Percentiles rank a stretch among this genome's conserved stretches.
Evolutionary conservation across 2,888 invertebrate genomes (phyloP).

Genomic region (Slavum lentiscoides): DNA sequence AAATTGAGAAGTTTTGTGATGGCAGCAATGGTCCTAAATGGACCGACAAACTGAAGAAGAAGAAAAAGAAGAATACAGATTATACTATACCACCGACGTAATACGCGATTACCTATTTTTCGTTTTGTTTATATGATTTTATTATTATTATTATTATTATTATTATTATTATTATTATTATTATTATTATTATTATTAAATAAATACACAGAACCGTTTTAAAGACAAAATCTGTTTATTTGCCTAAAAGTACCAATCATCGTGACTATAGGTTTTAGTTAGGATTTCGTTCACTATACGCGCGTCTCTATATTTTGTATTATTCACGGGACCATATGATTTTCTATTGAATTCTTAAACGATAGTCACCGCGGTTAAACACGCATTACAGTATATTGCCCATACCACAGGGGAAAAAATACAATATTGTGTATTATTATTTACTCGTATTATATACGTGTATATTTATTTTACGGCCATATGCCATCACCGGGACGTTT

Average conservation of each 20-base stretch:
- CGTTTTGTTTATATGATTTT: not conserved
- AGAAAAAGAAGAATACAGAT: too few relatives aligned
- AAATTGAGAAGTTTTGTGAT: too few relatives aligned
- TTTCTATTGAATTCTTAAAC: slow-evolving; percentile 19
- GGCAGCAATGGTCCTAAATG: too few relatives aligned
- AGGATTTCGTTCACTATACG: slow-evolving; percentile 2
- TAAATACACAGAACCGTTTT: slow-evolving; percentile 20
- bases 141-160: not conserved
- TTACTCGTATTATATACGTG: not conserved
- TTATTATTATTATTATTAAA: not conserved
- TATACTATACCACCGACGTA: too few relatives aligned
- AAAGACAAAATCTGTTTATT: slow-evolving; percentile 10
- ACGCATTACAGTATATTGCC: not conserved
- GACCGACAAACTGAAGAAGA: too few relatives aligned
- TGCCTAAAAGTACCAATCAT: slow-evolving; percentile 39
- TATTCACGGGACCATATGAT: slow-evolving; percentile 7
- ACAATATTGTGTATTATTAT: not conserved
- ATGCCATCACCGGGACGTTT: too few relatives aligned
- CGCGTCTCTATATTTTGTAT: slow-evolving; percentile 28
- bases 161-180: not conserved
- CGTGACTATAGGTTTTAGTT: slow-evolving; percentile 43
- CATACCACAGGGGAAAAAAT: not conserved
- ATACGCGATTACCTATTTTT: not conserved
- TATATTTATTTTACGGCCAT: too few relatives aligned
- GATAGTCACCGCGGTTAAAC: slow-evolving; percentile 28